Conservation (phyloP, 2,888 invertebrate species). For the Melolontha melolontha region DNA sequence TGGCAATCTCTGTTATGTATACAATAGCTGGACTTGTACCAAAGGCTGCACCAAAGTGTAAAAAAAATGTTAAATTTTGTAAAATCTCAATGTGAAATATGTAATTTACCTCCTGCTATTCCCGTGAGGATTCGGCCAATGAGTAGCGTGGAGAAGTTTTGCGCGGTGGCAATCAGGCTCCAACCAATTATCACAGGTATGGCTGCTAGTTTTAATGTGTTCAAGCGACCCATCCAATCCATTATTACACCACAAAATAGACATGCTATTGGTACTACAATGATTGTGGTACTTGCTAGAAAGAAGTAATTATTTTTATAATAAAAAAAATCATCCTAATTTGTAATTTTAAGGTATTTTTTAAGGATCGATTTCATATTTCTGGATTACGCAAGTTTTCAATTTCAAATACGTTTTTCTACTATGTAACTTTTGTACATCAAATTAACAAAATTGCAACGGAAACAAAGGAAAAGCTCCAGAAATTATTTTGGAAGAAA, state of each 20-base stretch:
- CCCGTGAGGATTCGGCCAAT: conserved; percentile 69
- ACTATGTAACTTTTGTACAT: too few relatives aligned
- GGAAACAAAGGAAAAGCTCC: too few relatives aligned
- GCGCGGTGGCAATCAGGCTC: conserved; percentile 69
- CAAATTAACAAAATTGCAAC: too few relatives aligned
- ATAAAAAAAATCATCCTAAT: conserved; percentile 24
- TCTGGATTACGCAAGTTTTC: neutral
- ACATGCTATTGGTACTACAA: conserved; percentile 70
- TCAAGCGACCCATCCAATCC: conserved; percentile 69
- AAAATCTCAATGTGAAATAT: neutral
- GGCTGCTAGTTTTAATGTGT: conserved; percentile 69
- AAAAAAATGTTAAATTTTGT: too few relatives aligned
- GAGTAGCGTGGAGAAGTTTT: conserved; percentile 67
- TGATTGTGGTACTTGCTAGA: conserved; percentile 70
- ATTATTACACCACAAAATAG: conserved; percentile 69
- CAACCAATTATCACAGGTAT: conserved; percentile 70
- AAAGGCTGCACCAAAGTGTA: conserved; percentile 60
- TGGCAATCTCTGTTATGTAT: conserved; percentile 73
- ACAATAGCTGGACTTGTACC: conserved; percentile 73
- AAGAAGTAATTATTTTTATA: too few relatives aligned
- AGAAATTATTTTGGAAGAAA: too few relatives aligned
- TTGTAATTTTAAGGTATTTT: neutral
- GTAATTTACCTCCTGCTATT: conserved; percentile 66
- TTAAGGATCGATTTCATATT: neutral
- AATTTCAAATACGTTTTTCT: too few relatives aligned